A percentile compares a stretch with the other conserved stretches of the same genome.
Evolutionary conservation across 2,888 invertebrate genomes (phyloP).

Genomic region (Pogonocherus hispidulus): DNA sequence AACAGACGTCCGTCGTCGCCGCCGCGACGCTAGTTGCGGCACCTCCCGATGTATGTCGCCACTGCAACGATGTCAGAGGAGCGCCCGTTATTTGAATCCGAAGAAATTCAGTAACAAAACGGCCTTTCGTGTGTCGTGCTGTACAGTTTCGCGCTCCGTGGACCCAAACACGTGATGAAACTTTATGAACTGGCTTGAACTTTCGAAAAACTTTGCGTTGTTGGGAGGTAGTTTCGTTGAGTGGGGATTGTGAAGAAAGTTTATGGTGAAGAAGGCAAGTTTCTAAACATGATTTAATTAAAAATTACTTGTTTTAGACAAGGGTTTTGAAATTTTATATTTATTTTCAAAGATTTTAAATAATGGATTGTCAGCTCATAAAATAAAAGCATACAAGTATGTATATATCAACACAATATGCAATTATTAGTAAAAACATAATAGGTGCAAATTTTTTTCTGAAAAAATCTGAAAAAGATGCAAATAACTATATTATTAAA

Average conservation of each 20-base stretch:
- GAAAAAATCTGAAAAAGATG: too few relatives aligned
- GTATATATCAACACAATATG: too few relatives aligned
- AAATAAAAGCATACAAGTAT: too few relatives aligned
- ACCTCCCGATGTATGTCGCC: slow-evolving; percentile 7
- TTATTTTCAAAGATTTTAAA: too few relatives aligned
- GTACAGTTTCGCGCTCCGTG: slow-evolving; percentile 4
- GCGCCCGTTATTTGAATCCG: neutral
- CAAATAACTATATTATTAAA: too few relatives aligned
- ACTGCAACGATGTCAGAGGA: neutral
- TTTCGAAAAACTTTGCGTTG: slow-evolving; percentile 7
- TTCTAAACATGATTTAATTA: too few relatives aligned
- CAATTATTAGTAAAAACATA: too few relatives aligned
- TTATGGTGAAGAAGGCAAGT: neutral
- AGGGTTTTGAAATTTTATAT: too few relatives aligned
- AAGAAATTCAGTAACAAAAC: slow-evolving; percentile 13
- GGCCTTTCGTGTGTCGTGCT: slow-evolving; percentile 14
- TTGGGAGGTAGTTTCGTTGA: neutral
- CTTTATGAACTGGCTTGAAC: slow-evolving; percentile 23
- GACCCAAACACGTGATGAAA: slow-evolving; percentile 16
- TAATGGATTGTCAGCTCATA: too few relatives aligned
- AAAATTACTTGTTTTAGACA: too few relatives aligned
- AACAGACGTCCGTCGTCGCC: neutral
- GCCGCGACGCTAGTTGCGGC: slow-evolving; percentile 7
- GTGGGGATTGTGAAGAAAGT: neutral
- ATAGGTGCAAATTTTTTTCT: too few relatives aligned